Evolutionary conservation across 35 echinoderm and acorn worm species (phyloP).

Genomic region (Ophioderma brevispina): DNA sequence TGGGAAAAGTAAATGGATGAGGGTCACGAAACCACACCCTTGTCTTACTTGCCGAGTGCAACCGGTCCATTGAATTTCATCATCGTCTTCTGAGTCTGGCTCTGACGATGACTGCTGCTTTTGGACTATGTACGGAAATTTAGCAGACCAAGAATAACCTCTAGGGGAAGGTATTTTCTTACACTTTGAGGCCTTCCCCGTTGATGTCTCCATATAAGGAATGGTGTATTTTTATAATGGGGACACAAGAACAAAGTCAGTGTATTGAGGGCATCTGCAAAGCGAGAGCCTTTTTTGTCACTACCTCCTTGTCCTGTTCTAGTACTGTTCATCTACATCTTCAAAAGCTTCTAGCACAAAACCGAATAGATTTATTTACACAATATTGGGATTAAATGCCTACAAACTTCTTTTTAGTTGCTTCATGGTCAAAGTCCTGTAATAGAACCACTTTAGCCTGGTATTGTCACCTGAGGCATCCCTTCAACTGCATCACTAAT

Average conservation of each 20-base stretch:
- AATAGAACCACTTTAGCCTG: too few species aligned
- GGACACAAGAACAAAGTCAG: conserved; percentile 56
- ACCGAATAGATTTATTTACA: neutral
- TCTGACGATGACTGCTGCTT: neutral
- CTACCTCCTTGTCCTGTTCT: neutral
- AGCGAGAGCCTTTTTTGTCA: neutral
- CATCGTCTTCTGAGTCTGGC: conserved; percentile 5
- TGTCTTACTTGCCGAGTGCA: conserved; percentile 59
- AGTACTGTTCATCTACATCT: neutral
- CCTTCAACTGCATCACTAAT: too few species aligned
- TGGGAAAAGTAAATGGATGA: conserved; percentile 78
- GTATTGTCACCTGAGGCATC: too few species aligned
- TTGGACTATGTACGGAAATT: neutral
- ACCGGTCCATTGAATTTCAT: conserved; percentile 42
- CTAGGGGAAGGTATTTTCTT: conserved; percentile 55
- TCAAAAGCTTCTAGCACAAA: neutral
- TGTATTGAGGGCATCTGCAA: conserved; percentile 44
- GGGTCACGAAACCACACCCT: neutral
- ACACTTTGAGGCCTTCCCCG: conserved; percentile 51
- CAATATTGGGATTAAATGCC: neutral
- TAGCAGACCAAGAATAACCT: conserved; percentile 1
- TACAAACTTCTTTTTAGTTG: conserved; percentile 21
- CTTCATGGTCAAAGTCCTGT: conserved; percentile 29
- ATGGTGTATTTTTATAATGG: conserved; percentile 44
- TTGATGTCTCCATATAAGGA: conserved; percentile 74